Evolutionary conservation across 2,113 vertebrate species (phyloP), one percentile per base, ranked within the genome.

Genomic region (Pygathrix nemaeus): DNA sequence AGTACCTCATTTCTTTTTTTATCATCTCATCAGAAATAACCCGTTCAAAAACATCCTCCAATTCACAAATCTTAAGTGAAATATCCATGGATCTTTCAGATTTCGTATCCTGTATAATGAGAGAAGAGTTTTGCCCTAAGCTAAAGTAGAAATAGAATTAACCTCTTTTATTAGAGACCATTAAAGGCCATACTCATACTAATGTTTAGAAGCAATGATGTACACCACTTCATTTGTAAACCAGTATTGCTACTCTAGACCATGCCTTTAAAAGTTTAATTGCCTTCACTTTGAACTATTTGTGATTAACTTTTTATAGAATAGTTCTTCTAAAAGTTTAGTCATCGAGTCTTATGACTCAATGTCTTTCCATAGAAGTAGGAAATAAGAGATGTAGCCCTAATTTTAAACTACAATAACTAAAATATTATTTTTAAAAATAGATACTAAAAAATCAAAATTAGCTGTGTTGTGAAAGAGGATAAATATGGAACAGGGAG

Each of bases 401-500:
- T 21, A 64, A 64, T 91, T 96, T 91, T 85, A 91, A 88, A 81
- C 25, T 50, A 50, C 2, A 92, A 45, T 80, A 88, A 78, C n/a
- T 59, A 84, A 88, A 91, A 61, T 90, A 52, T 78, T 14, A 94
- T 72, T 21, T 70, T 52, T 72, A 66, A 86, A 72, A 90, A 27
- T 66, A 3, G 10, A 75, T 48, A 43, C 2, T 73, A 45, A 94
- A 90, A 23, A 85, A 75, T 64, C 27, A 73, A 57, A 55, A 55
- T 20, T 12, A 84, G 20, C 20, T 66, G 4, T 4, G 5, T 3
- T 84, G 21, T 61, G 8, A 93, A 91, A 95, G 23, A 85, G 10
- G 86, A 83, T 76, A 4, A 85, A 86, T 64, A 76, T 35, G 3
- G 8, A 73, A 43, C 8, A 66, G 0, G 0, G 25, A 32, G 3